phyloP scores from a whole-genome alignment of 2,113 vertebrate genomes.

The Heliornis fulica region DNA sequence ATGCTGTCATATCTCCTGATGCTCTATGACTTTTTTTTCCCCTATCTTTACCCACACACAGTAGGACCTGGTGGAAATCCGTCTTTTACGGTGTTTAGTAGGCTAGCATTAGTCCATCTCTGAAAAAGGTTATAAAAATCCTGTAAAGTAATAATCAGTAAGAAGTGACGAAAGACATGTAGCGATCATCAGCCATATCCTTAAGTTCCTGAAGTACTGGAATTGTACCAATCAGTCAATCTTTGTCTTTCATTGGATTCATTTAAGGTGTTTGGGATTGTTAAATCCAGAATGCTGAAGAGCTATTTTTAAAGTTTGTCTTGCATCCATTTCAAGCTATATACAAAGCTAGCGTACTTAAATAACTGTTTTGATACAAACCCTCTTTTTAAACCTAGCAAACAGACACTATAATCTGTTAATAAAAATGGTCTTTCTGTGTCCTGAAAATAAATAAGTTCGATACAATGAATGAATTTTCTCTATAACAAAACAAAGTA shows the following conservation, averaged over 20 bases:
- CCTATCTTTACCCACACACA: neutral
- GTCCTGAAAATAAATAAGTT: neutral
- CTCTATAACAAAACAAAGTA: constrained; percentile 1
- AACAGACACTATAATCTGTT: neutral
- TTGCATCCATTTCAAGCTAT: neutral
- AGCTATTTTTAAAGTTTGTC: neutral
- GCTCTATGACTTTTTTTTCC: neutral
- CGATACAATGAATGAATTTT: constrained; percentile 23
- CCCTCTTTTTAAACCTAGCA: neutral
- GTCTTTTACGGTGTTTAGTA: neutral
- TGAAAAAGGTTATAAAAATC: neutral
- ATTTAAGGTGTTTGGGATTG: neutral
- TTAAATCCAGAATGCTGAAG: neutral
- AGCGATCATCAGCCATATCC: neutral
- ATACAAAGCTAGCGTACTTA: neutral
- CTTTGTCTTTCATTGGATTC: neutral
- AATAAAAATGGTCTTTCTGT: neutral
- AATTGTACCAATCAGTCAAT: neutral
- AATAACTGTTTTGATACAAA: neutral
- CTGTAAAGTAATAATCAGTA: neutral
- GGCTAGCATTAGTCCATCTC: neutral
- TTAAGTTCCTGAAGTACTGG: neutral
- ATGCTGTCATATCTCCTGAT: neutral
- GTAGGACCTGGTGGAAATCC: neutral
- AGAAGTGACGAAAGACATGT: neutral